These are phyloP conservation scores for Schizopygopsis malacanthus DNA, from an alignment of 2,797 vertebrate genomes.

Conservation along the genomic window DNA sequence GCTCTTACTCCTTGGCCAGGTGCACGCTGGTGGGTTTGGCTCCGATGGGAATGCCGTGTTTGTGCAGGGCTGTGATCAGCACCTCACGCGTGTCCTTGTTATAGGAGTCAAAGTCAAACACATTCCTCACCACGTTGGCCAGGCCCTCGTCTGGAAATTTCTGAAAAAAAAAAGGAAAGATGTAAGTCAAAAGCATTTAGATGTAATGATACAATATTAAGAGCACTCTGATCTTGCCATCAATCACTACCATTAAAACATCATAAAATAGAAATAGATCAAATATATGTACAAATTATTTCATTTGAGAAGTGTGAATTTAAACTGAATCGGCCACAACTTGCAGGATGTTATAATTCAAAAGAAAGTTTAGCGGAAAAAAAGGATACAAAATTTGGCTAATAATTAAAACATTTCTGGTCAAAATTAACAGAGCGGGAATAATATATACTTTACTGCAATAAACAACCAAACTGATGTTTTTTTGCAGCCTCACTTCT, in stretches of 20 bases:
- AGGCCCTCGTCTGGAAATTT: conserved; percentile 94
- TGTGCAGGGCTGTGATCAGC: conserved; percentile 90
- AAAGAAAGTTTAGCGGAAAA: background rate
- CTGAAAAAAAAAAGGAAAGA: conserved; percentile 70
- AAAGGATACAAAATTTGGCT: background rate
- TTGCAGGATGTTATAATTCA: background rate
- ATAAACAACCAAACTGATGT: background rate
- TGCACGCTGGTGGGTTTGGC: conserved; percentile 89
- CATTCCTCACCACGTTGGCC: conserved; percentile 91
- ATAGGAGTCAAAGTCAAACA: conserved; percentile 99
- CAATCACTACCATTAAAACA: background rate
- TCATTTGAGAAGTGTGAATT: background rate
- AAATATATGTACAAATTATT: background rate
- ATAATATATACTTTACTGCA: background rate
- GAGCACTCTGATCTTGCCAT: background rate
- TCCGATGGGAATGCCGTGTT: conserved; percentile 94
- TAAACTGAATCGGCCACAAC: background rate
- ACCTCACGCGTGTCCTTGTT: conserved; percentile 90
- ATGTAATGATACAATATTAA: background rate
- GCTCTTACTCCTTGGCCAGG: conserved; percentile 98
- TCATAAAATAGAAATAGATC: background rate
- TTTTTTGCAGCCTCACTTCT: background rate
- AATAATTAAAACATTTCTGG: background rate
- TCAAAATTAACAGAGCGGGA: background rate
- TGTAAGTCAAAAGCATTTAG: background rate